Evolutionary conservation across 2,888 invertebrate species (phyloP), one percentile per base, ranked within the genome.

Genomic region (Pheosia tremula): DNA sequence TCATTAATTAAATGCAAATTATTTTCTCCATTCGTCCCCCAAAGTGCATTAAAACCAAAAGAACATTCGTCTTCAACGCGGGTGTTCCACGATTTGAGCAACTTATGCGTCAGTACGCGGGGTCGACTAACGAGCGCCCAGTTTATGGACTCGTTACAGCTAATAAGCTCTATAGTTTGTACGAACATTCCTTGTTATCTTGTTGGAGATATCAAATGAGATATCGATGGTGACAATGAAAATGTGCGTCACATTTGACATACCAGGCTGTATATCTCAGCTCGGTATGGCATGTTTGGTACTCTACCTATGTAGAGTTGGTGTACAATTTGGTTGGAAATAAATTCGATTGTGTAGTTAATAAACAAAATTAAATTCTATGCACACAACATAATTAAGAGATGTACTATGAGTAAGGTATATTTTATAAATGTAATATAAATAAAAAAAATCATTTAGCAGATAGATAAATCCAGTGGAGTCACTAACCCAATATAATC

Each of bases 101-200:
- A 76, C 70, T 76, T 77, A 74, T 78, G 24, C 24, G 66, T 76
- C 68, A 66, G 70, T 72, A 56, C 66, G 75, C 69, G 61, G 60
- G 69, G 49, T 56, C 61, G 45, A 56, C 59, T 69, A 72, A 78
- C 70, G 73, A 75, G 75, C 66, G 64, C 62, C 55, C 63, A 65
- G 68, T 79, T 77, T 72, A 75, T 67, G 58, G 63, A 66, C 75
- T 74, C 82, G 76, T 83, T 83, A 81, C 78, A 61, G 75, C 81
- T 86, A 87, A 87, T 85, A 86, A 84, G 83, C 65, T 59, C 61
- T 62, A 67, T 63, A 71, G 63, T 56, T 67, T 63, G 59, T 63
- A 57, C 55, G 49, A 53, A 53, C 56, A 67, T 55, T 65, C 45
- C 54, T 57, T 38, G 57, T 64, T 65, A 60, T 60, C 56, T 62